Conservation (phyloP, 92 coral and sea anemone species). For the Zoanthus sansibaricus region DNA sequence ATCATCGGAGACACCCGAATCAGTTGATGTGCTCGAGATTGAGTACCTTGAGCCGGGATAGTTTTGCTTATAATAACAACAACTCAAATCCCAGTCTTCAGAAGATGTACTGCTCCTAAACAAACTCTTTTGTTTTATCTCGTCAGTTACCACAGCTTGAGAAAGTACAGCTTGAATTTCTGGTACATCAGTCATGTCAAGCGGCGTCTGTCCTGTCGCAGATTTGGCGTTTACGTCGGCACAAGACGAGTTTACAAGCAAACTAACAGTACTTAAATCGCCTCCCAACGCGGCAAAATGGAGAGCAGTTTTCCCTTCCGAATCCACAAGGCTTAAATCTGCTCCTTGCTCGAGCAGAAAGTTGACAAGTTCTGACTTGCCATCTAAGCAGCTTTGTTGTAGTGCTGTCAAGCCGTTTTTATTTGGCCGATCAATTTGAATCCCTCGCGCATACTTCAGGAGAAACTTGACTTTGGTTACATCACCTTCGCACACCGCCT, state of each 20-base stretch:
- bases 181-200: conserved; percentile 82
- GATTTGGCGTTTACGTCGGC: conserved; percentile 91
- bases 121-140: conserved; percentile 76
- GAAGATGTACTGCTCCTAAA: conserved; percentile 19
- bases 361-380: conserved; percentile 82
- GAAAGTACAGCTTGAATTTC: conserved; percentile 82
- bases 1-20: conserved; percentile 95
- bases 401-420: conserved; percentile 88
- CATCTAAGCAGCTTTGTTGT: conserved; percentile 90
- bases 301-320: conserved; percentile 84
- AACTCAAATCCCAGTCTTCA: conserved; percentile 71
- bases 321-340: conserved; percentile 78
- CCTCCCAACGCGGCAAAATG: conserved; percentile 92
- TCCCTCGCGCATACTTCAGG: conserved; percentile 87
- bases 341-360: conserved; percentile 95
- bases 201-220: conserved; percentile 75
- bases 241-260: conserved; percentile 90
- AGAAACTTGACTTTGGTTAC: conserved; percentile 93
- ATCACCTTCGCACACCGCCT: conserved; percentile 95
- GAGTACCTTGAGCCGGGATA: conserved; percentile 91
- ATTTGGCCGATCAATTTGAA: conserved; percentile 86
- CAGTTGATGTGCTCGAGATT: conserved; percentile 92
- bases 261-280: conserved; percentile 79
- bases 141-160: conserved; percentile 86
- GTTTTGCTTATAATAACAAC: conserved; percentile 68